A percentile compares a stretch with the other conserved stretches of the same genome.
Conservation (phyloP, 2,888 invertebrate genomes). For the Allolobophora icterica region DNA sequence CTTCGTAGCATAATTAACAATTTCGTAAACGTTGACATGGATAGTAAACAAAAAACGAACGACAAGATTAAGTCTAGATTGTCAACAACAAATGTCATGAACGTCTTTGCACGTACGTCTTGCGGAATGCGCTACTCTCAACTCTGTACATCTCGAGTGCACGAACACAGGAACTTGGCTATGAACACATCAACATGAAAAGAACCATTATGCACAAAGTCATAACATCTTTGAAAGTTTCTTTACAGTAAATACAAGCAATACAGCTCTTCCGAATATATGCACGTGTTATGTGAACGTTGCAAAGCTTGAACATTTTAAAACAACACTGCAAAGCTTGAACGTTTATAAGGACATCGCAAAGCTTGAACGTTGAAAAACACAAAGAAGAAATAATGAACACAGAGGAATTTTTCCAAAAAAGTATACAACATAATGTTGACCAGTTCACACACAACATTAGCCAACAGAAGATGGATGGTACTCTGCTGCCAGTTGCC, state of each 20-base stretch:
- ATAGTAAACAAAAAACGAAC: conserved; percentile 14
- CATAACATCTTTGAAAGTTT: background rate
- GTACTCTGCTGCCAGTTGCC: no score
- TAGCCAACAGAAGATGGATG: background rate
- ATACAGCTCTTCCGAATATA: background rate
- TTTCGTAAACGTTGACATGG: background rate
- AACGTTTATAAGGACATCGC: background rate
- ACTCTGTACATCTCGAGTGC: background rate
- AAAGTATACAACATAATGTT: background rate
- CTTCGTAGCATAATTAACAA: background rate
- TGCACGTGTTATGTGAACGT: background rate
- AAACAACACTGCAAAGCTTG: background rate
- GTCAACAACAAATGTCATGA: conserved; percentile 25
- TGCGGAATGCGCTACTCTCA: background rate
- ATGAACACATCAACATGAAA: background rate
- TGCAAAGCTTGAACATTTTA: background rate
- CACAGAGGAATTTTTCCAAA: background rate
- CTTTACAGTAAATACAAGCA: background rate
- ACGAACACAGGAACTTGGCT: background rate
- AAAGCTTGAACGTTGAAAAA: background rate
- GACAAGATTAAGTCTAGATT: conserved; percentile 25
- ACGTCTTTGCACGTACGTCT: background rate
- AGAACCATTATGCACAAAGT: background rate
- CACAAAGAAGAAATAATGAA: background rate
- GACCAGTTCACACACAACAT: background rate